Conservation (phyloP, 2,888 invertebrate genomes). For the Cosmorhoe ocellata region DNA sequence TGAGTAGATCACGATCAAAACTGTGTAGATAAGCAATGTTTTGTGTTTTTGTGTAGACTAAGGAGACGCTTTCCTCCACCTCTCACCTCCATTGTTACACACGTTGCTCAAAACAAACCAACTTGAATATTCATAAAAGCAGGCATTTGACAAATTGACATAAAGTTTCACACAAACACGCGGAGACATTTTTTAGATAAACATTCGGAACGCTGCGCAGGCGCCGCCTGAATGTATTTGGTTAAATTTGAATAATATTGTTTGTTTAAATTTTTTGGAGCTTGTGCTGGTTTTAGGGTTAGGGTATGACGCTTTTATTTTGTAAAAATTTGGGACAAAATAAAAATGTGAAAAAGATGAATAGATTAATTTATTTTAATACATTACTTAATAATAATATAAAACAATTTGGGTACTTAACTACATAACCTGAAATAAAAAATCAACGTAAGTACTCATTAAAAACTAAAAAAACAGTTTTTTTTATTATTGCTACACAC, state of each 20-base stretch:
- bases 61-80: conserved; percentile 21
- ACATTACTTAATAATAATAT: too few species aligned
- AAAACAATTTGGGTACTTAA: too few species aligned
- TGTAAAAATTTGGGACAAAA: background rate
- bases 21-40: too few species aligned
- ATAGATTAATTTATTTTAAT: too few species aligned
- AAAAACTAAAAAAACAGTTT: too few species aligned
- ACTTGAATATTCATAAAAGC: conserved; percentile 74
- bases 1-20: background rate
- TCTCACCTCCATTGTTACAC: conserved; percentile 36
- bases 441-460: too few species aligned
- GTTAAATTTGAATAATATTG: conserved; percentile 60
- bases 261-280: conserved; percentile 27
- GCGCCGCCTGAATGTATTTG: conserved; percentile 57
- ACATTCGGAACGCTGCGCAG: conserved; percentile 42
- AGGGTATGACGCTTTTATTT: conserved; percentile 8
- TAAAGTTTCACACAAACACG: conserved; percentile 78
- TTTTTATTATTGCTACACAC: too few species aligned
- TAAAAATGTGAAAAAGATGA: too few species aligned
- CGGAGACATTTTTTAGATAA: conserved; percentile 48
- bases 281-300: conserved; percentile 22
- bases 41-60: too few species aligned
- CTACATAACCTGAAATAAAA: too few species aligned
- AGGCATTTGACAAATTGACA: conserved; percentile 72
- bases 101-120: conserved; percentile 43